These are phyloP conservation scores for Xenotilapia caudafasciata DNA, from an alignment of 2,113 vertebrate genomes.

Conservation along the genomic window DNA sequence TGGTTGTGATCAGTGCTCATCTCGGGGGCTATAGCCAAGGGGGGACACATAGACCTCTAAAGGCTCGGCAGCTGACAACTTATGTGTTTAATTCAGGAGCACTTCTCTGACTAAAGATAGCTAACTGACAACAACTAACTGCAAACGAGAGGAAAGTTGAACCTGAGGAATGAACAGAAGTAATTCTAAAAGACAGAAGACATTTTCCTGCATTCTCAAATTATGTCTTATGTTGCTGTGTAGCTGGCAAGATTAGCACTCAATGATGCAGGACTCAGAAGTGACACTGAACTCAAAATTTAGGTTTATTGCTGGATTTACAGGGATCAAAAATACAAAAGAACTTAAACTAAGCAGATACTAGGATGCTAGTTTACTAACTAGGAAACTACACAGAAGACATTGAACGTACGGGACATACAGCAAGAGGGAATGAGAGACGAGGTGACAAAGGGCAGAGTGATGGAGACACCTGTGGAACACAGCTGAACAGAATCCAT, in stretches of 20 bases:
- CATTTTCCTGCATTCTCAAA: not conserved
- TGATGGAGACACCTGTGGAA: not conserved
- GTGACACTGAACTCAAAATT: not conserved
- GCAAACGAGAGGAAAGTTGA: not conserved
- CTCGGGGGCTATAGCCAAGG: not conserved
- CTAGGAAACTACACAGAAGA: not conserved
- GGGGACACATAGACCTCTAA: not conserved
- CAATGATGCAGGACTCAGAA: accelerated
- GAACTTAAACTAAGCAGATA: not conserved
- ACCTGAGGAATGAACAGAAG: not conserved
- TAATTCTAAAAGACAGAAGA: not conserved
- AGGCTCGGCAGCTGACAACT: not conserved
- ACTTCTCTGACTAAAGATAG: not conserved
- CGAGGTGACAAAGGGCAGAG: not conserved
- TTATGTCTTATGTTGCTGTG: not conserved
- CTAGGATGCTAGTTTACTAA: not conserved
- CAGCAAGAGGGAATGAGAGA: not conserved
- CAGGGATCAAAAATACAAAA: not conserved
- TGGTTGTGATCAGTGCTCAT: not conserved
- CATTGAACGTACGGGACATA: not conserved
- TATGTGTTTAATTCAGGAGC: not conserved
- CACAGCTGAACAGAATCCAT: not conserved
- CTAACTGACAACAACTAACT: not conserved
- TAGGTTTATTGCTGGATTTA: not conserved
- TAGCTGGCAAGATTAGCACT: not conserved